Evolutionary conservation across 2,797 vertebrate genomes (phyloP).

Genomic region (Danio kyathit): DNA sequence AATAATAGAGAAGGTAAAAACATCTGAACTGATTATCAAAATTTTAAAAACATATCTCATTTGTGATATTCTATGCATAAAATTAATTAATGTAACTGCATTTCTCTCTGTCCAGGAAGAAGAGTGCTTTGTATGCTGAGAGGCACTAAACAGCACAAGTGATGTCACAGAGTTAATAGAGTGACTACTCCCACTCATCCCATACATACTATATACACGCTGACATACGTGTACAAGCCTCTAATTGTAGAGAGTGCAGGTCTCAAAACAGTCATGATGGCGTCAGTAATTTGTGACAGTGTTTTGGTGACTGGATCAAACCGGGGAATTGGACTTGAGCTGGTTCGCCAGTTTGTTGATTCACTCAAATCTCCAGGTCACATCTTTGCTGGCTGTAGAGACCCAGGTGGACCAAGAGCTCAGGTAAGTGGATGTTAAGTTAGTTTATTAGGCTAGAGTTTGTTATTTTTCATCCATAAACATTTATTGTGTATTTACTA

Average conservation of each 20-base stretch:
- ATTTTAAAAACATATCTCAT: no score
- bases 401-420: slow-evolving; percentile 56
- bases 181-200: slow-evolving; percentile 10
- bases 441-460: no score
- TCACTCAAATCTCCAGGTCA: slow-evolving; percentile 32
- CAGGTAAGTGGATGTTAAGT: slow-evolving; percentile 55
- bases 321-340: slow-evolving; percentile 64
- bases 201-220: not conserved
- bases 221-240: not conserved
- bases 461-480: no score
- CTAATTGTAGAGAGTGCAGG: not conserved
- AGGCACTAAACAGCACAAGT: not conserved
- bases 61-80: no score
- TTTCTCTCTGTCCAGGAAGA: not conserved
- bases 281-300: slow-evolving; percentile 32
- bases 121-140: not conserved
- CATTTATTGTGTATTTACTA: no score
- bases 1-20: no score
- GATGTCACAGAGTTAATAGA: slow-evolving; percentile 16
- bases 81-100: no score
- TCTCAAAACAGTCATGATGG: slow-evolving; percentile 12
- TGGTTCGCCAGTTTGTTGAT: slow-evolving; percentile 58
- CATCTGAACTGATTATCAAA: no score
- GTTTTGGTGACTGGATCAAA: slow-evolving; percentile 73
- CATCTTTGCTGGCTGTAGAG: slow-evolving; percentile 66